phyloP scores from a whole-genome alignment of 2,113 vertebrate genomes.

The Zeus faber region DNA sequence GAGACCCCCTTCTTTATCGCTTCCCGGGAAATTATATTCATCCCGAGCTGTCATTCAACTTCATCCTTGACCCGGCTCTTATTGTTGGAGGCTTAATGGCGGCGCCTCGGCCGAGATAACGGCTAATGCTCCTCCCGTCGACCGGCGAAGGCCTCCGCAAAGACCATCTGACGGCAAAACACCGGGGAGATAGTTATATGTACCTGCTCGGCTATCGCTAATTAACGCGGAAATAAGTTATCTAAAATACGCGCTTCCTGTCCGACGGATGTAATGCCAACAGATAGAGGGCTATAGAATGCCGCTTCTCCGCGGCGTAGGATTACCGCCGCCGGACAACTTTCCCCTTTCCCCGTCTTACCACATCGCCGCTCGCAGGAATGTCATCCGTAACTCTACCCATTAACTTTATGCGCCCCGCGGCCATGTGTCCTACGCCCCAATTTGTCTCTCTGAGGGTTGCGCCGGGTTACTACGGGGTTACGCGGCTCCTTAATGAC shows the following conservation, averaged over 20 bases:
- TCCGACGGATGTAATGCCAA: slow-evolving; percentile 19
- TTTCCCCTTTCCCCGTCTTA: slow-evolving; percentile 21
- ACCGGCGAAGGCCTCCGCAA: slow-evolving; percentile 44
- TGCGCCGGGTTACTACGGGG: slow-evolving; percentile 54
- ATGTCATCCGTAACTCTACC: slow-evolving; percentile 44
- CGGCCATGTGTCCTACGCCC: slow-evolving; percentile 22
- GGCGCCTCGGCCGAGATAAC: slow-evolving; percentile 61
- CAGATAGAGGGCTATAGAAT: slow-evolving; percentile 5
- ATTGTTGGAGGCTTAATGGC: slow-evolving; percentile 67
- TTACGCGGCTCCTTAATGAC: slow-evolving; percentile 62
- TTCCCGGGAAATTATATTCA: slow-evolving; percentile 60
- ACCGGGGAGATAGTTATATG: no score
- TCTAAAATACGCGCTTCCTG: slow-evolving; percentile 39
- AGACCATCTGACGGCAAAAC: slow-evolving; percentile 44
- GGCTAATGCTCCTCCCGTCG: slow-evolving; percentile 55
- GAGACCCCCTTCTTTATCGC: slow-evolving; percentile 65
- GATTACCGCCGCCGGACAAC: slow-evolving; percentile 3
- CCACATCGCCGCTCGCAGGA: slow-evolving; percentile 32
- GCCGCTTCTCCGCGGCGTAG: not conserved
- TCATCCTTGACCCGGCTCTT: slow-evolving; percentile 69
- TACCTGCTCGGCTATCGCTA: slow-evolving; percentile 37
- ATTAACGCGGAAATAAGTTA: slow-evolving; percentile 42
- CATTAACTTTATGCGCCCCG: slow-evolving; percentile 31
- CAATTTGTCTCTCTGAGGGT: slow-evolving; percentile 35
- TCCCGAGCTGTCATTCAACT: slow-evolving; percentile 74